Evolutionary conservation across 2,797 vertebrate genomes (phyloP).

Genomic region (Salarias fasciatus): DNA sequence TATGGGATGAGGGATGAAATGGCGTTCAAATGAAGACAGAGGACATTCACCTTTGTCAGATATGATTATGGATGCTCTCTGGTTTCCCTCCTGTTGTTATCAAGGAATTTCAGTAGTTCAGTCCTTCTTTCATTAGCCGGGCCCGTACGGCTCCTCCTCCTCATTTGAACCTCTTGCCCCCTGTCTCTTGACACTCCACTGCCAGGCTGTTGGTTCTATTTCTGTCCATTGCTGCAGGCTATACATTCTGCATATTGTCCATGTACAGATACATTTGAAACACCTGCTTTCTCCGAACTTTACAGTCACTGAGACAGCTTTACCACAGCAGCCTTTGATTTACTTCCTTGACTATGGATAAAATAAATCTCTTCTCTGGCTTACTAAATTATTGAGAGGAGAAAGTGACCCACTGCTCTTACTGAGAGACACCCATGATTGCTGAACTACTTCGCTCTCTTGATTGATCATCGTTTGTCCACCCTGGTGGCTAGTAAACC

Average conservation of each 20-base stretch:
- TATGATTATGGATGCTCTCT: constrained; percentile 71
- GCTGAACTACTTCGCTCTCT: constrained; percentile 4
- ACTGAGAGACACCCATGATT: constrained; percentile 23
- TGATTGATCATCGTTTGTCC: constrained; percentile 39
- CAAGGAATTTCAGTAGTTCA: constrained; percentile 60
- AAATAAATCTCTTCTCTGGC: constrained; percentile 9
- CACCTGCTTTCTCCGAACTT: constrained; percentile 70
- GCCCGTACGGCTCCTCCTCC: constrained; percentile 66
- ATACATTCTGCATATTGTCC: constrained; percentile 77
- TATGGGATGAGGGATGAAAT: constrained; percentile 46
- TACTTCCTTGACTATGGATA: constrained; percentile 5
- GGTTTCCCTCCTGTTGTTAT: constrained; percentile 67
- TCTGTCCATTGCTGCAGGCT: constrained; percentile 71
- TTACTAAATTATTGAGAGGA: constrained; percentile 33
- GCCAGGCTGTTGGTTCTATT: constrained; percentile 82
- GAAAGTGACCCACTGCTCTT: constrained; percentile 9
- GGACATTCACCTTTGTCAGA: constrained; percentile 70
- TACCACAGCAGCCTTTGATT: constrained; percentile 8
- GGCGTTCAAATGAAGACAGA: constrained; percentile 77
- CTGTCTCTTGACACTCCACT: constrained; percentile 78
- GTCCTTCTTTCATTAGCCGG: constrained; percentile 66
- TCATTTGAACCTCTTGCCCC: constrained; percentile 77
- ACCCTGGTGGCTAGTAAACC: constrained; percentile 24
- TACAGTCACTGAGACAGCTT: constrained; percentile 13
- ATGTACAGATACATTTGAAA: constrained; percentile 73